Conservation (phyloP, 2,797 vertebrate genomes). For the Ficedula albicollis region DNA sequence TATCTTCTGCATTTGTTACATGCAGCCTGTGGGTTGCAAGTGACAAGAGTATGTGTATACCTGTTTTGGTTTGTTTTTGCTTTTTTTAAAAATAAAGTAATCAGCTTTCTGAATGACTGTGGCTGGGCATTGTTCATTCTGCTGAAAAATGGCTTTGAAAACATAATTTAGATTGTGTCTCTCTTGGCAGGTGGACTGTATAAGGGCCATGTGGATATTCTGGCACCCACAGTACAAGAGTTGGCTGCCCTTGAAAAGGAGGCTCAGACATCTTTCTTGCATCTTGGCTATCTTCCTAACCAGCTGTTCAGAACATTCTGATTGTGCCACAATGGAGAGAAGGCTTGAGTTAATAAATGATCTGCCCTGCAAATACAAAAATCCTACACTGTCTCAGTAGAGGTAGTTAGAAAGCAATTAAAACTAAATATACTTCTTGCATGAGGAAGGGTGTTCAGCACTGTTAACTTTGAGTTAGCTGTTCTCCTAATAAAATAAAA, state of each 20-base stretch:
- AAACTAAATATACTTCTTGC: slow-evolving; percentile 16
- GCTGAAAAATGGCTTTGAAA: not conserved
- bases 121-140: not conserved
- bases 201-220: slow-evolving; percentile 93
- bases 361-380: slow-evolving; percentile 36
- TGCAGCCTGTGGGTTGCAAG: not conserved
- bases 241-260: slow-evolving; percentile 93
- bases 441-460: slow-evolving; percentile 13
- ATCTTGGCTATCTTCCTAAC: slow-evolving; percentile 94
- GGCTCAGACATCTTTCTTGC: slow-evolving; percentile 95
- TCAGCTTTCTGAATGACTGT: not conserved
- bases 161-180: slow-evolving; percentile 6
- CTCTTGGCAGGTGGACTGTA: slow-evolving; percentile 85
- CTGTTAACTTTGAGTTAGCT: slow-evolving; percentile 26
- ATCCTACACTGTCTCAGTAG: slow-evolving; percentile 1
- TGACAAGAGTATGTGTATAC: not conserved
- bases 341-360: slow-evolving; percentile 25
- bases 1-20: not conserved
- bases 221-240: slow-evolving; percentile 95
- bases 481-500: slow-evolving; percentile 44
- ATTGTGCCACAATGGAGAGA: slow-evolving; percentile 35
- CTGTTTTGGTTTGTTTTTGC: not conserved
- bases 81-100: not conserved
- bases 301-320: slow-evolving; percentile 95
- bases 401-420: slow-evolving; percentile 32